phyloP scores from a whole-genome alignment of 2,888 invertebrate species.

The Gymnoscelis rufifasciata region DNA sequence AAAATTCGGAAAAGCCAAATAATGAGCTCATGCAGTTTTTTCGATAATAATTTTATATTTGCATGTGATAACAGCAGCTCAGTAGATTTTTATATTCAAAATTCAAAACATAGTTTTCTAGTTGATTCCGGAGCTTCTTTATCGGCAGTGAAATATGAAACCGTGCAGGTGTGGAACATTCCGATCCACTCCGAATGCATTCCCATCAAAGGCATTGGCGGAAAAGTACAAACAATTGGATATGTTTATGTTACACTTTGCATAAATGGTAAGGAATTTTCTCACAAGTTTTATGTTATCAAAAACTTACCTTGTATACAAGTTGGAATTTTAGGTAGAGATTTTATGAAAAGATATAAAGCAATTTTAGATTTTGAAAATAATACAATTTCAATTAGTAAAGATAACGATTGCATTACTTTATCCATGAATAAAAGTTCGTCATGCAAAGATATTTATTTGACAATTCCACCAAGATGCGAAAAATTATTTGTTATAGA shows the following conservation, averaged over 20 bases:
- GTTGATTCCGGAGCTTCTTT: background rate
- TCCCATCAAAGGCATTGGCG: no score
- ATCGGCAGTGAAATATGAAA: background rate
- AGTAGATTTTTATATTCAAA: constrained; percentile 3
- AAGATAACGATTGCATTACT: background rate
- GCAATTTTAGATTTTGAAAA: background rate
- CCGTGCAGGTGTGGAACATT: background rate
- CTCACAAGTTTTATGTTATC: no score
- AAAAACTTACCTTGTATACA: no score
- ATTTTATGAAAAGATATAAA: background rate
- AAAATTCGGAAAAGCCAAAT: no score
- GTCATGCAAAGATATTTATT: background rate
- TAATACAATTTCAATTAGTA: background rate
- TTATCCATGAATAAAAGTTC: background rate
- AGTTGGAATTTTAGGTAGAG: no score
- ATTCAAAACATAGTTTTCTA: background rate
- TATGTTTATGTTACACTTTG: no score
- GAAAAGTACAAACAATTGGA: no score
- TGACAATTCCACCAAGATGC: background rate
- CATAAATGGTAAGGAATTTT: no score
- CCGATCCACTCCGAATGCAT: background rate
- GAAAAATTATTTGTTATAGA: background rate
- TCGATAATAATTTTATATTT: no score
- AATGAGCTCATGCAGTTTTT: no score
- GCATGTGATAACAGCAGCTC: constrained; percentile 24